phyloP scores from a whole-genome alignment of 2,113 vertebrate genomes.

The Paedocypris sp. region DNA sequence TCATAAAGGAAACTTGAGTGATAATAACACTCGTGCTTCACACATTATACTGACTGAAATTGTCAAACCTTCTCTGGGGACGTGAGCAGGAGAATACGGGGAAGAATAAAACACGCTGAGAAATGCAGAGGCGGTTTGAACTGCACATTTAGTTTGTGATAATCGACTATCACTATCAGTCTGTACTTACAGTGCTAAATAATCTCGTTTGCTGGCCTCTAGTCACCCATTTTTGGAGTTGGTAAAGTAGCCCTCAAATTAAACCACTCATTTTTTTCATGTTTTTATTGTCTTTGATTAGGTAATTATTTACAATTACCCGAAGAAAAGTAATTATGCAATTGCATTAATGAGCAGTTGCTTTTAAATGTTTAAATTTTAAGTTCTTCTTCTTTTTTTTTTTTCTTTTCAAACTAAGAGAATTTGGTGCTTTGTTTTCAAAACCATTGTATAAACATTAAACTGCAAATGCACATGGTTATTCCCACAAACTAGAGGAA shows the following conservation, averaged over 20 bases:
- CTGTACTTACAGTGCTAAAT: not conserved
- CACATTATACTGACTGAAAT: constrained; percentile 25
- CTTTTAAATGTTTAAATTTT: too few relatives aligned
- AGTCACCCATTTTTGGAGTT: not conserved
- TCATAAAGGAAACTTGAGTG: constrained; percentile 16
- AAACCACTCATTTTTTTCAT: too few relatives aligned
- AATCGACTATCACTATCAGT: not conserved
- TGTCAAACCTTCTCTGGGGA: constrained; percentile 23
- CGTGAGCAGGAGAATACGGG: not conserved
- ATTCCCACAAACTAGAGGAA: too few relatives aligned
- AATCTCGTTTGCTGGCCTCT: not conserved
- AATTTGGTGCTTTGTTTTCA: too few relatives aligned
- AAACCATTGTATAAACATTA: too few relatives aligned
- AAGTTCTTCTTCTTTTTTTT: too few relatives aligned
- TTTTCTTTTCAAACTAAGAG: too few relatives aligned
- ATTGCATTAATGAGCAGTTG: too few relatives aligned
- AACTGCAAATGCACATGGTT: too few relatives aligned
- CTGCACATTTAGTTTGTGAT: not conserved
- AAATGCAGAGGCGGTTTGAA: not conserved
- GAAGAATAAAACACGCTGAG: not conserved
- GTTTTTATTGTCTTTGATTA: too few relatives aligned
- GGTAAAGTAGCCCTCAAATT: not conserved
- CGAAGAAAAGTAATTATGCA: too few relatives aligned
- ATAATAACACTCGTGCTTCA: constrained; percentile 24
- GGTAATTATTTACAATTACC: too few relatives aligned